phyloP scores from a whole-genome alignment of 2,888 invertebrate species.

The Brenthis daphne region DNA sequence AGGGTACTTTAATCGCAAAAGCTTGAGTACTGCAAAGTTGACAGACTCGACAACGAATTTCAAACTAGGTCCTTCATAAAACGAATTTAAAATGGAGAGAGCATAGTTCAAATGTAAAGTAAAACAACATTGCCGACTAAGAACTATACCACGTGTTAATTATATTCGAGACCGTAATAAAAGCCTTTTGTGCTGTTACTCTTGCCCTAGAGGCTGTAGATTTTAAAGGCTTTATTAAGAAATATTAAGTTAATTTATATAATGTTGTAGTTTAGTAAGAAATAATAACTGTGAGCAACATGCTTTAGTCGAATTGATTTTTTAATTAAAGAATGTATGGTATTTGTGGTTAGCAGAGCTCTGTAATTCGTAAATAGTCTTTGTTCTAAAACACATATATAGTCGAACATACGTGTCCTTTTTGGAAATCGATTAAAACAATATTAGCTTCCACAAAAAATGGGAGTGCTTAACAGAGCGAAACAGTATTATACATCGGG shows the following conservation, averaged over 20 bases:
- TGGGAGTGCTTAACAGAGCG: too few relatives aligned
- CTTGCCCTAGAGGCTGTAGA: conserved; percentile 10
- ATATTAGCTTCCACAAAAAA: too few relatives aligned
- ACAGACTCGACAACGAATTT: background rate
- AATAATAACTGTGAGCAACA: too few relatives aligned
- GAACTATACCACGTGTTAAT: conserved; percentile 25
- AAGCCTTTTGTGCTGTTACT: conserved; percentile 22
- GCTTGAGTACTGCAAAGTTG: background rate
- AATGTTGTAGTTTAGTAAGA: background rate
- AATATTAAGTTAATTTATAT: conserved; percentile 2
- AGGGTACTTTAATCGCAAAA: background rate
- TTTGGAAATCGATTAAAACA: too few relatives aligned
- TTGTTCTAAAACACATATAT: too few relatives aligned
- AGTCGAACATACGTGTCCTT: too few relatives aligned
- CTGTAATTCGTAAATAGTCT: too few relatives aligned
- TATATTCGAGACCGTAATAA: conserved; percentile 27
- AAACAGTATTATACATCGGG: too few relatives aligned
- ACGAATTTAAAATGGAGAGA: conserved; percentile 17
- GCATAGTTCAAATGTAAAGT: conserved; percentile 23
- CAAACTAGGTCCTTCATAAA: conserved; percentile 7
- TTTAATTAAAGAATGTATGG: too few relatives aligned
- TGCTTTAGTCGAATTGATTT: too few relatives aligned
- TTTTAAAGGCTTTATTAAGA: conserved; percentile 2
- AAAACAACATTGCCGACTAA: conserved; percentile 18
- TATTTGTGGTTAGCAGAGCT: too few relatives aligned